Base-by-base conservation (phyloP, 1,140 invertebrate species). In the Mercenaria mercenaria region DNA sequence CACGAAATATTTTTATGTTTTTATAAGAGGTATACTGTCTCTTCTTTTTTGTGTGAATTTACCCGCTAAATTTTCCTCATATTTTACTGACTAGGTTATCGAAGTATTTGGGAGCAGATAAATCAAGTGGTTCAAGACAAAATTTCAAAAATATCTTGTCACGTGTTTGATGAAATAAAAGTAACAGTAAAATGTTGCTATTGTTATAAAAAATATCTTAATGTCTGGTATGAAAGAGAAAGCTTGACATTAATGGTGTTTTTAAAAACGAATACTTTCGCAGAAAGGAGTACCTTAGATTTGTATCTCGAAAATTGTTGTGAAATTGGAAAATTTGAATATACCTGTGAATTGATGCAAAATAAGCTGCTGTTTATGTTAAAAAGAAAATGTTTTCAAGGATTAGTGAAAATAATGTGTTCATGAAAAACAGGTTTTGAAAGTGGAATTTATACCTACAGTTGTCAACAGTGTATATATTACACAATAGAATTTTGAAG, bases 271-370 rank as follows among this genome's bases (percentile, higher is more conserved):
- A n/a, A n/a, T n/a, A n/a, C n/a, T n/a, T n/a, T n/a, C n/a, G n/a
- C n/a, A n/a, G n/a, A n/a, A n/a, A 47, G 43, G 15, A 47, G 15
- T 47, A 47, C 43, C 6, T 59, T 6, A 26, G 56, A 59, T 26
- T 10, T 59, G 26, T 20, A 59, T 59, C 56, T 59, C 4, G 23
- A 59, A 26, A 20, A 13, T 59, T 26, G 26, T 26, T 26, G 56
- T n/a, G 56, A 59, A 72, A 23, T 20, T 72, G 37, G 67, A 72
- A 41, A 39, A 39, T 72, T 41, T 72, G 59, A 72, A n/a, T 15
- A 72, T 72, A 72, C 67, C 39, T 39, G 67, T 39, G 67, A 72
- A 72, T 72, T 37, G 67, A 72, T 37, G 67, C 34, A 39, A 72
- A 72, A 39, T 39, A 72, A 72, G 11, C 32, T 72, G 67, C 6